Percentiles rank a stretch among this genome's conserved stretches.
Conservation (phyloP, 2,888 invertebrate species). For the Lingula anatina region DNA sequence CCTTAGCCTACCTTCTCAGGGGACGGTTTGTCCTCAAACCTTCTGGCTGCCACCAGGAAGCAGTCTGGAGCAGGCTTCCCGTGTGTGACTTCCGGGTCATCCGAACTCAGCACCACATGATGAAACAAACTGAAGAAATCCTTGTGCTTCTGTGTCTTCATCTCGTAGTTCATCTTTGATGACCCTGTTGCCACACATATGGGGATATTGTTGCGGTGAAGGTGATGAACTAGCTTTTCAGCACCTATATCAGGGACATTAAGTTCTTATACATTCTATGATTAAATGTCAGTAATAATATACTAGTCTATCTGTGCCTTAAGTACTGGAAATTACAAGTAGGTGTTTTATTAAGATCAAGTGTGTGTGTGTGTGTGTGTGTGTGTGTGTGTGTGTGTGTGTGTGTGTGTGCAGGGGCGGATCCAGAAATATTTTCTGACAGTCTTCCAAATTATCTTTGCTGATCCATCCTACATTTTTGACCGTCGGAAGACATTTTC, state of each 20-base stretch:
- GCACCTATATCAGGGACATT: conserved; percentile 62
- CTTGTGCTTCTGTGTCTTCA: conserved; percentile 51
- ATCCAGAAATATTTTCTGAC: no score
- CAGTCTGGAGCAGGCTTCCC: conserved; percentile 90
- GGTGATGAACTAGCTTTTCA: conserved; percentile 69
- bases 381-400: no score
- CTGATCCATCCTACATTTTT: no score
- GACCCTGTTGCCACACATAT: conserved; percentile 87
- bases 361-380: no score
- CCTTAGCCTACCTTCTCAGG: conserved; percentile 41
- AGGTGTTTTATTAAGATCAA: no score
- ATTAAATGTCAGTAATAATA: neutral
- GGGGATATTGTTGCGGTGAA: conserved; percentile 69
- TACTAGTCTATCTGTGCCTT: neutral
- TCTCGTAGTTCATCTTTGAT: conserved; percentile 59
- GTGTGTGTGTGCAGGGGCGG: no score
- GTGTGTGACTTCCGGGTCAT: conserved; percentile 75
- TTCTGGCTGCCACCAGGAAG: conserved; percentile 69
- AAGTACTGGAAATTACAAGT: no score
- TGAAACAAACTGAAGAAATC: conserved; percentile 50
- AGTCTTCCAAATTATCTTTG: no score
- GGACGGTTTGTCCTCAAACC: conserved; percentile 62
- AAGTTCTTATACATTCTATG: neutral
- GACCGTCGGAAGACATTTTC: no score
- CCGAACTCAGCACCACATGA: conserved; percentile 76